Conservation (phyloP, 2,888 invertebrate species). For the Hedychridium roseum region DNA sequence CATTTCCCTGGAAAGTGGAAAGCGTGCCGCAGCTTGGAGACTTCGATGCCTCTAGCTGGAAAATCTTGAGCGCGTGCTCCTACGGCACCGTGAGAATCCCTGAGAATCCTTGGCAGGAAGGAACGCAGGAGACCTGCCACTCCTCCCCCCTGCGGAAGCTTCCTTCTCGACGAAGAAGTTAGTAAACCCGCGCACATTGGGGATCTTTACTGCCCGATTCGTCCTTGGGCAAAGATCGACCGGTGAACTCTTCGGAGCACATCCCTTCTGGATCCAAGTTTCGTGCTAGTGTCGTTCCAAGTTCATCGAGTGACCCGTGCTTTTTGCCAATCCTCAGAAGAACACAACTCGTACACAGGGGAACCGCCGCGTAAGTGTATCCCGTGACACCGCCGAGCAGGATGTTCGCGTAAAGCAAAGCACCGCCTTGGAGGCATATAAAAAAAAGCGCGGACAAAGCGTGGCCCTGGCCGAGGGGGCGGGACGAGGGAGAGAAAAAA, state of each 20-base stretch:
- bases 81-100: not conserved
- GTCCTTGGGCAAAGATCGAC: slow-evolving; percentile 1
- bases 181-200: slow-evolving; percentile 14
- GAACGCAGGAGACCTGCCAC: no score
- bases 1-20: no score
- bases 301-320: no score
- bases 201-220: slow-evolving; percentile 11
- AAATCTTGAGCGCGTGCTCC: no score
- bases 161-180: no score
- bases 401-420: slow-evolving; percentile 17
- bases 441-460: slow-evolving; percentile 16
- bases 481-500: not conserved
- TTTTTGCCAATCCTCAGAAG: no score
- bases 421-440: slow-evolving; percentile 36
- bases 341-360: slow-evolving; percentile 6
- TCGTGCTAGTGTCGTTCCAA: no score
- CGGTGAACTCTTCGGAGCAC: no score
- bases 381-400: slow-evolving; percentile 7
- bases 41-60: slow-evolving; percentile 15
- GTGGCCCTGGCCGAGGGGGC: not conserved
- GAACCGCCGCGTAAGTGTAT: not conserved
- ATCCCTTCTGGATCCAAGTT: no score
- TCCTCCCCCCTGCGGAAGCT: slow-evolving; percentile 11
- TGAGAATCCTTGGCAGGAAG: no score
- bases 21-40: slow-evolving; percentile 3